These are phyloP conservation scores for Leptinotarsa texana DNA, from an alignment of 1,140 invertebrate species.

Conservation along the genomic window DNA sequence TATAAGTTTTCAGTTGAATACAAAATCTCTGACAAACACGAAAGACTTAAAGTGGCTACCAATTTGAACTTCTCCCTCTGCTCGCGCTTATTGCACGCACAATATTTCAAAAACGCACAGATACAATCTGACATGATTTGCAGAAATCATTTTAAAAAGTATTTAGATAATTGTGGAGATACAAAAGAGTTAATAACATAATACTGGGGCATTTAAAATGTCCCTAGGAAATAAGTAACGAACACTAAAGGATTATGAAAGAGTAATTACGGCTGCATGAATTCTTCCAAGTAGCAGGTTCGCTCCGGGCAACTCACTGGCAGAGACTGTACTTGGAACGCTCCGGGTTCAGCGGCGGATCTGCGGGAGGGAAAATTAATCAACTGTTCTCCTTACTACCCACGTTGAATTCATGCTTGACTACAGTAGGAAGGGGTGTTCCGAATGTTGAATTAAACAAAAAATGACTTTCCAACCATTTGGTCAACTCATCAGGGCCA, in stretches of 20 bases:
- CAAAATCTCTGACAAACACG: no score
- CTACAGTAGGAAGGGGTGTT: no score
- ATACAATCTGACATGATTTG: constrained; percentile 8
- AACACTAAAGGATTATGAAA: constrained; percentile 42
- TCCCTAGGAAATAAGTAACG: constrained; percentile 39
- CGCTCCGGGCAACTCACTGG: constrained; percentile 26
- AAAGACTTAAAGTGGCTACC: no score
- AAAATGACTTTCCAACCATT: no score
- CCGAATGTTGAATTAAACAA: no score
- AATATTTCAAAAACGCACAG: constrained; percentile 6
- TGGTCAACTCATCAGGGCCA: no score
- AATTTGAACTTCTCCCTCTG: not conserved
- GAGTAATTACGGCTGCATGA: constrained; percentile 39
- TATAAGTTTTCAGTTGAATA: no score
- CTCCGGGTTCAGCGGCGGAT: not conserved
- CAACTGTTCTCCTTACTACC: no score
- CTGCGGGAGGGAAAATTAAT: no score
- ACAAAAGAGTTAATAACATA: constrained; percentile 35
- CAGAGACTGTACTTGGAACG: not conserved
- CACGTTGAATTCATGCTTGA: no score
- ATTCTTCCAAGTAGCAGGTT: constrained; percentile 36
- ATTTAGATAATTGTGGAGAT: constrained; percentile 8
- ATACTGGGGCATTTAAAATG: constrained; percentile 36
- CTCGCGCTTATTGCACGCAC: not conserved
- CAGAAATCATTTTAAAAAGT: constrained; percentile 10